phyloP scores from a whole-genome alignment of 2,888 invertebrate species.

The Mycalesis mineus region DNA sequence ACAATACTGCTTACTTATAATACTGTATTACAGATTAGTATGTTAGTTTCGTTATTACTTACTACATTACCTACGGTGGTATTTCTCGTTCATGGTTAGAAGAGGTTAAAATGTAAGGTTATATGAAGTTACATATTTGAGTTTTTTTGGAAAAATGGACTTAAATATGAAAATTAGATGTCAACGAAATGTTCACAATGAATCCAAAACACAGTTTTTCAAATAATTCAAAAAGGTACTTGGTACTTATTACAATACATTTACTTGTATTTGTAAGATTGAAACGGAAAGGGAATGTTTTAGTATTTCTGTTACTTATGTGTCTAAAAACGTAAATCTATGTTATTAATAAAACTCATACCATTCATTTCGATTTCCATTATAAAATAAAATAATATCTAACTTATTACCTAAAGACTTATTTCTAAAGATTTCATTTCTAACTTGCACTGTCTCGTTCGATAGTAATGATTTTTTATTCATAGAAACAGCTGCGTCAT shows the following conservation, averaged over 20 bases:
- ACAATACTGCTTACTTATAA: too few species aligned
- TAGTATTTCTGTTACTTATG: conserved; percentile 15
- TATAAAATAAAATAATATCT: not conserved
- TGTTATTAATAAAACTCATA: conserved; percentile 23
- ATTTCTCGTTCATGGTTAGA: not conserved
- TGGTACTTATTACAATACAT: not conserved
- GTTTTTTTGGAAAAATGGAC: too few species aligned
- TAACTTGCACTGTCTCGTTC: conserved; percentile 45
- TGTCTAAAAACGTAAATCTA: not conserved
- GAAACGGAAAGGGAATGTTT: conserved; percentile 22
- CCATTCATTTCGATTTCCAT: conserved; percentile 5
- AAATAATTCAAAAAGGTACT: not conserved
- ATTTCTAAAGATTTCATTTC: conserved; percentile 10
- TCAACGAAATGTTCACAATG: too few species aligned
- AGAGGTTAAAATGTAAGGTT: not conserved
- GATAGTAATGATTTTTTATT: conserved; percentile 26
- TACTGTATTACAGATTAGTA: not conserved
- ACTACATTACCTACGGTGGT: not conserved
- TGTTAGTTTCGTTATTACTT: not conserved
- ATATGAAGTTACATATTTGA: not conserved
- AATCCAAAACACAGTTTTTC: not conserved
- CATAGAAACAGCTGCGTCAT: conserved; percentile 34
- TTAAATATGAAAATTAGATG: too few species aligned
- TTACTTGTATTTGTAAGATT: not conserved
- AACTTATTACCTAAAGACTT: conserved; percentile 1